Evolutionary conservation across 2,113 vertebrate genomes (phyloP).

Genomic region (Syngnathus typhle): DNA sequence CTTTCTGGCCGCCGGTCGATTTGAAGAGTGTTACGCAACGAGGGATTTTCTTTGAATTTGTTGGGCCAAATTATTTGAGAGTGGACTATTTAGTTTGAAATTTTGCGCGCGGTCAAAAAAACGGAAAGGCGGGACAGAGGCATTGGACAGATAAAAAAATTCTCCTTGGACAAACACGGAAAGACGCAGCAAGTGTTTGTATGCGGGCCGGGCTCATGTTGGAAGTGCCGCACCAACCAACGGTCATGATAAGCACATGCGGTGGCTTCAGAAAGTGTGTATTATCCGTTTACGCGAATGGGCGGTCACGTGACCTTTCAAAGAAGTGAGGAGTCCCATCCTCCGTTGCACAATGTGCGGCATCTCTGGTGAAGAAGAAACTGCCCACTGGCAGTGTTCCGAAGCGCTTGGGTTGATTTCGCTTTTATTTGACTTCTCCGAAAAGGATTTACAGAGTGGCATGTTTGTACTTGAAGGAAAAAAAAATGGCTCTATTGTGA

Average conservation of each 20-base stretch:
- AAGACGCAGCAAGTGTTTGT: constrained; percentile 2
- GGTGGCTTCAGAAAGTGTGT: constrained; percentile 41
- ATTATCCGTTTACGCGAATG: constrained; percentile 6
- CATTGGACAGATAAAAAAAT: constrained; percentile 14
- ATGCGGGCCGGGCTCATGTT: neutral
- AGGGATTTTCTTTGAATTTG: constrained; percentile 18
- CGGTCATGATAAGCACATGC: constrained; percentile 42
- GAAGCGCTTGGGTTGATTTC: constrained; percentile 9
- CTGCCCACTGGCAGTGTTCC: constrained; percentile 30
- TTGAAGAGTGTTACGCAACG: constrained; percentile 33
- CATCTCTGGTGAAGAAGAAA: constrained; percentile 20
- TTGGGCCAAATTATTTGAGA: constrained; percentile 40
- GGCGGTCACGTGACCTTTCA: constrained; percentile 10
- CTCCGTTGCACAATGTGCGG: constrained; percentile 22
- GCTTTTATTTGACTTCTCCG: constrained; percentile 11
- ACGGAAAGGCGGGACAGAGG: constrained; percentile 44
- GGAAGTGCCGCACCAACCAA: neutral
- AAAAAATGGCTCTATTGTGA: constrained; percentile 28
- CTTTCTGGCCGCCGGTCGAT: constrained; percentile 27
- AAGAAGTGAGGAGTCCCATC: neutral
- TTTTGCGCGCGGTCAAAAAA: constrained; percentile 16
- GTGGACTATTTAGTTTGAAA: constrained; percentile 56
- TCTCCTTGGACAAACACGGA: constrained; percentile 3
- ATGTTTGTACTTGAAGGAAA: constrained; percentile 33
- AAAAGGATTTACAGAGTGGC: constrained; percentile 31